phyloP scores from a whole-genome alignment of 2,797 vertebrate species.

The Tragopan temminckii region DNA sequence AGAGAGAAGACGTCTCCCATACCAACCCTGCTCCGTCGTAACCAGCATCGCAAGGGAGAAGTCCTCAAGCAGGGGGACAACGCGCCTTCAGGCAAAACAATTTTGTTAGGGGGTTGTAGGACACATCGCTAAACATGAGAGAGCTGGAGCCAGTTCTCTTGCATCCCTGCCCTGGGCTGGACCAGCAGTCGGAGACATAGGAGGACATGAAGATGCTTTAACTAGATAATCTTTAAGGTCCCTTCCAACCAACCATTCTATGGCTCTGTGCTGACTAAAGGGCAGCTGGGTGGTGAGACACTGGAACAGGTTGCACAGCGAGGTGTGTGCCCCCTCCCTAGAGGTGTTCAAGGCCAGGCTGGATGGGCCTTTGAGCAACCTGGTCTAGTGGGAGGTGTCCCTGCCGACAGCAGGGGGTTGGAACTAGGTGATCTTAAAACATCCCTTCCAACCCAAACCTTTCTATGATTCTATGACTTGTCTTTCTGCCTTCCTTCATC shows the following conservation, averaged over 20 bases:
- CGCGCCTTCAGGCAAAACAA: not conserved
- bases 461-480: not conserved
- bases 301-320: too few species aligned
- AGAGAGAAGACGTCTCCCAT: not conserved
- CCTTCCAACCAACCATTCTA: too few species aligned
- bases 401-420: too few species aligned
- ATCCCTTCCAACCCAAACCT: too few species aligned
- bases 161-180: not conserved
- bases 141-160: not conserved
- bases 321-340: too few species aligned
- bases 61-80: not conserved
- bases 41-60: not conserved
- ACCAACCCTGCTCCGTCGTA: not conserved
- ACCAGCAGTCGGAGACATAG: not conserved
- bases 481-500: not conserved
- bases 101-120: not conserved
- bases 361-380: too few species aligned
- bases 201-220: not conserved
- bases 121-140: fast-evolving
- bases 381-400: too few species aligned
- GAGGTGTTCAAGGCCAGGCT: too few species aligned
- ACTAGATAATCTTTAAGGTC: too few species aligned
- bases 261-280: fast-evolving
- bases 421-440: too few species aligned
- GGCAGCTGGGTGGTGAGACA: not conserved